These are phyloP conservation scores for Drosophila simulans DNA, from an alignment of 1,140 invertebrate species.

Conservation along the genomic window DNA sequence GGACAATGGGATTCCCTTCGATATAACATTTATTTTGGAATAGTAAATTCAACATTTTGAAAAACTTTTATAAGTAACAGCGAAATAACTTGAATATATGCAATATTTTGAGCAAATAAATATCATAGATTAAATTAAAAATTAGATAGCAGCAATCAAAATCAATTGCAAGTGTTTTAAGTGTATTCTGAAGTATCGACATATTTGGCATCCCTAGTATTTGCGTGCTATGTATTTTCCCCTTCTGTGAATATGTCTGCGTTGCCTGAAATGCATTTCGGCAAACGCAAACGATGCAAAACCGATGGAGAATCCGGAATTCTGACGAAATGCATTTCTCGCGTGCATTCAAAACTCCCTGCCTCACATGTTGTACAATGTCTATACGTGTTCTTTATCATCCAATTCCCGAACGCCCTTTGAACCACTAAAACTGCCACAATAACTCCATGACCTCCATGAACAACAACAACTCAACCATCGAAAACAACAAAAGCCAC, in stretches of 20 bases:
- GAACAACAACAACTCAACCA: slow-evolving; percentile 52
- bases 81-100: too few relatives aligned
- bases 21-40: too few relatives aligned
- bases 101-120: not conserved
- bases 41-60: too few relatives aligned
- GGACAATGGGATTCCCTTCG: not conserved
- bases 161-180: too few relatives aligned
- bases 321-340: slow-evolving; percentile 24
- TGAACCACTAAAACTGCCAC: slow-evolving; percentile 36
- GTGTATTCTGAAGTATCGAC: too few relatives aligned
- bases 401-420: slow-evolving; percentile 25
- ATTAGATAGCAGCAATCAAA: too few relatives aligned
- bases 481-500: slow-evolving; percentile 61
- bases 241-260: slow-evolving; percentile 21
- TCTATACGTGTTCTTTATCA: slow-evolving; percentile 50
- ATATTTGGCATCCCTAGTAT: slow-evolving; percentile 5
- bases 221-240: slow-evolving; percentile 2
- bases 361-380: slow-evolving; percentile 48
- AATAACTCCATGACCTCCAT: slow-evolving; percentile 39
- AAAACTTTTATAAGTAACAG: too few relatives aligned
- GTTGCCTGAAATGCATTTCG: slow-evolving; percentile 36
- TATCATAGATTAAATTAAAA: too few relatives aligned
- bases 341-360: slow-evolving; percentile 4
- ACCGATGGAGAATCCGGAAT: not conserved
- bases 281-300: slow-evolving; percentile 1